Base-by-base conservation (phyloP, 2,797 vertebrate genomes). In the Emydoidea blandingii region DNA sequence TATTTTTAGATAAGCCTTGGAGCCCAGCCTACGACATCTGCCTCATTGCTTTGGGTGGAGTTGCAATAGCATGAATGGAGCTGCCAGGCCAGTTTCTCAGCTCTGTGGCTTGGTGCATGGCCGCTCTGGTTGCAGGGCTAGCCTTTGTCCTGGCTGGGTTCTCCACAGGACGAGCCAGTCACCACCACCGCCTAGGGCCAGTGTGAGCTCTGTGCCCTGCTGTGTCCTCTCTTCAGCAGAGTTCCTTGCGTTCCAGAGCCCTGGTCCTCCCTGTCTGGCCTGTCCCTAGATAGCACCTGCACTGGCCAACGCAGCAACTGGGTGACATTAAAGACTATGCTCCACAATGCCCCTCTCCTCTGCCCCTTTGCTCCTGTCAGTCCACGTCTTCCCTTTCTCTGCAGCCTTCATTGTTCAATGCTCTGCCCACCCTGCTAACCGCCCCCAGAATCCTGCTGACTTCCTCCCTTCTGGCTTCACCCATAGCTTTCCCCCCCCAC, bases 11-110 rank as follows among this genome's bases (percentile, higher is more conserved):
- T 95, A 93, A 95, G 95, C 97, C 95, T 97, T 4, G 4, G 79
- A 93, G 95, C 72, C 88, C 91, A 87, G 88, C 79, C 91, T 95
- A 15, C 14, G 85, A 82, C 92, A 88, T 18, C 59, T 34, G 31
- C 44, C 76, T 19, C 0, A 7, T 27, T 0, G 5, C 87, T 34
- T 79, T 50, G 50, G 79, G 87, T 1, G 10, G 59, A 76, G 72
- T 62, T 34, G 15, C 31, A 16, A 62, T 88, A 29, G 86, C 79
- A 85, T 74, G 57, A 85, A 59, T 79, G 82, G 34, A 54, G 65
- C 76, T 79, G 91, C 37, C 27, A 59, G 59, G 74, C 47, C 89
- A 0, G 1, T 50, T 79, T 50, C 72, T 68, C 41, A 76, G 68
- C 68, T 72, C 78, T 65, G 79, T 8, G 5, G 52, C 84, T 21